Evolutionary conservation across 2,888 invertebrate species (phyloP).

Genomic region (Nomada fucata): DNA sequence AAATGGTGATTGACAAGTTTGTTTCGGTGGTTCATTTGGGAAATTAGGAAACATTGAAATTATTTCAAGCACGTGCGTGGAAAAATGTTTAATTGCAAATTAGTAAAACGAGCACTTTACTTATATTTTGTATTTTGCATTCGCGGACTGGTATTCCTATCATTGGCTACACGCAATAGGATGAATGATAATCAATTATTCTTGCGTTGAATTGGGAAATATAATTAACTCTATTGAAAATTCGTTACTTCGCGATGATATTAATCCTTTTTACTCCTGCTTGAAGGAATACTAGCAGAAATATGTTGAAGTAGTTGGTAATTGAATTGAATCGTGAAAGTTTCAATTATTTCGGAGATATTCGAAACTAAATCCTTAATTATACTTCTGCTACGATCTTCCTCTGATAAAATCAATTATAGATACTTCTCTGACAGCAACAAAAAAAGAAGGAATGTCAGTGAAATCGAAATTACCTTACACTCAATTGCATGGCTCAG

Average conservation of each 20-base stretch:
- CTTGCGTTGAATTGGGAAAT: too few relatives aligned
- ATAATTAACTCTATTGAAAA: too few relatives aligned
- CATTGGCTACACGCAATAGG: too few relatives aligned
- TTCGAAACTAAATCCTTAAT: neutral
- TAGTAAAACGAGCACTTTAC: too few relatives aligned
- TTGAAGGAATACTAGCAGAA: neutral
- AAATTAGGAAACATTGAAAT: slow-evolving; percentile 3
- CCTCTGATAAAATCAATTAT: neutral
- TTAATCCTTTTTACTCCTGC: too few relatives aligned
- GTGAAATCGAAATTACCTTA: neutral
- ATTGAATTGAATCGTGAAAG: neutral
- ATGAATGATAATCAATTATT: too few relatives aligned
- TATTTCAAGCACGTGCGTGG: neutral
- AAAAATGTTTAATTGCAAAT: neutral
- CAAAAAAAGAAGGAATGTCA: neutral
- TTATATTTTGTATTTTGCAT: too few relatives aligned
- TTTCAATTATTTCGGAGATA: neutral
- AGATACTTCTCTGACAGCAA: neutral
- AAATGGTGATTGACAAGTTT: slow-evolving; percentile 9
- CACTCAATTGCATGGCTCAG: neutral
- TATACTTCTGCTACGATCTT: neutral
- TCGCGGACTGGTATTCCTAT: too few relatives aligned
- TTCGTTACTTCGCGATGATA: too few relatives aligned
- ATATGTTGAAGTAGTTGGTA: neutral
- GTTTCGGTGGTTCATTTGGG: neutral